Base-by-base conservation (phyloP, 2,113 vertebrate genomes). In the Clinocottus analis region DNA sequence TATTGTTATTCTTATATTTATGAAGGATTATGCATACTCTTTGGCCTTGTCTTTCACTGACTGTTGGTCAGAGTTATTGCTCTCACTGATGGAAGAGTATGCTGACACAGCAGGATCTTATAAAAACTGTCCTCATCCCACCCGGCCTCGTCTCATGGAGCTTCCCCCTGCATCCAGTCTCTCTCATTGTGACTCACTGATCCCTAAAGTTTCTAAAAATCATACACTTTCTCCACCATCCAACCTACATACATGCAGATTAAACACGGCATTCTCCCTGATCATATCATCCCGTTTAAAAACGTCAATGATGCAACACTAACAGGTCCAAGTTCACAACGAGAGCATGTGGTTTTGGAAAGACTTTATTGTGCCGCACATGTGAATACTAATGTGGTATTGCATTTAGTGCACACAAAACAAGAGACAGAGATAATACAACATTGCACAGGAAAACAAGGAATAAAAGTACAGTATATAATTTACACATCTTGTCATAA, bases 401-500 rank as follows among this genome's bases (percentile, higher is more conserved):
- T 89, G 88, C 76, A 77, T 84, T 89, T 64, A 72, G 83, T 87
- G 79, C 59, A 88, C 82, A 90, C 84, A 79, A 80, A 78, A 89
- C 74, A 73, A 81, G 71, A 82, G 53, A 92, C 70, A 90, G 73
- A 80, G 74, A 83, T 80, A 78, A 89, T 77, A 85, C 75, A 85
- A 87, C 81, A 90, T 88, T 89, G 84, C 82, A 94, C 89, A 80
- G 82, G 63, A 76, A 77, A 88, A 90, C 49, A 77, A 85, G 84
- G 75, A 92, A 82, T 76, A 90, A 80, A 83, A 78, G 84, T 79
- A 84, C 88, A 79, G 83, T 79, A 84, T 87, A 90, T 90, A 67
- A 90, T 91, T 92, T 91, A 94, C 85, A 91, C 55, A 87, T 87
- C 56, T 91, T 47, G 66, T 83, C 74, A 93, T 93, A 94, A 94